phyloP scores from a whole-genome alignment of 2,113 vertebrate genomes.

The Diadophis punctatus region DNA sequence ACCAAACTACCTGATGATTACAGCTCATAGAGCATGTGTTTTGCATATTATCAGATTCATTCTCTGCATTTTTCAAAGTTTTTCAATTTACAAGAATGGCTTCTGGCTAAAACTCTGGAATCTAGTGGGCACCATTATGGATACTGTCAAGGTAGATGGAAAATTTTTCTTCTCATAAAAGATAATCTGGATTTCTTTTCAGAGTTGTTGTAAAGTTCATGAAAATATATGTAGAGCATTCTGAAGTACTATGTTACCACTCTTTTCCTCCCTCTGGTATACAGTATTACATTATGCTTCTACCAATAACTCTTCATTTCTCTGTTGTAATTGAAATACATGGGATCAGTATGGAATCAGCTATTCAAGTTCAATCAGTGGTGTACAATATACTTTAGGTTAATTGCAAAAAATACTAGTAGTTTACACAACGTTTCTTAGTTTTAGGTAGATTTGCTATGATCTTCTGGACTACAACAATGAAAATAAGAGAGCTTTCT shows the following conservation, averaged over 20 bases:
- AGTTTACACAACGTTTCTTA: neutral
- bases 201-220: neutral
- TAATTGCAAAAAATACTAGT: neutral
- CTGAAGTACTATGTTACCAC: neutral
- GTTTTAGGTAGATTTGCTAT: neutral
- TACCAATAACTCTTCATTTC: neutral
- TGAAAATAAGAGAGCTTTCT: neutral
- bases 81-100: neutral
- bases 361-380: neutral
- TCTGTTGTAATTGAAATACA: neutral
- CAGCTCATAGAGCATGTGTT: neutral
- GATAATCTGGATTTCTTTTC: neutral
- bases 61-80: neutral
- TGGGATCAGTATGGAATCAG: neutral
- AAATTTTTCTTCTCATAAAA: neutral
- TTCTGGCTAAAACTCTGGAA: neutral
- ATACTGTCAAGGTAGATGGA: neutral
- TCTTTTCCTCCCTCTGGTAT: neutral
- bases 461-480: neutral
- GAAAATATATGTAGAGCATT: neutral
- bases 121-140: neutral
- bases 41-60: neutral
- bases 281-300: neutral
- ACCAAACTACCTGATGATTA: neutral
- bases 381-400: neutral